These are phyloP conservation scores for Anadara kagoshimensis DNA, from an alignment of 1,140 invertebrate genomes.

Conservation along the genomic window DNA sequence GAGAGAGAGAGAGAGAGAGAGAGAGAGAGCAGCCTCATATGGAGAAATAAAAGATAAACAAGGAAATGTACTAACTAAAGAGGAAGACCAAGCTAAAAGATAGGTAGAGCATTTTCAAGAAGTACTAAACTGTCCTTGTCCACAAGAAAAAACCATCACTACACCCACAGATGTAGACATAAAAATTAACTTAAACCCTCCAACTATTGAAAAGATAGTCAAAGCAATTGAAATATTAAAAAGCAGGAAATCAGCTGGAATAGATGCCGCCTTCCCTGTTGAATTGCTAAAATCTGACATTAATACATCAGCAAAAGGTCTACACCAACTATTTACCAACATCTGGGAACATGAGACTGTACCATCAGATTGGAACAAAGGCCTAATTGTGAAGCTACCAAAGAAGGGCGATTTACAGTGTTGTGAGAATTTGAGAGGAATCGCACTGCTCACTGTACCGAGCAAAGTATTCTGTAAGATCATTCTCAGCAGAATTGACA, in stretches of 20 bases:
- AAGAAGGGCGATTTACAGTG: too few species aligned
- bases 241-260: constrained; percentile 18
- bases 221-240: constrained; percentile 10
- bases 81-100: constrained; percentile 10
- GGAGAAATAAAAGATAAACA: constrained; percentile 15
- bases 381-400: too few species aligned
- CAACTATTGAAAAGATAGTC: constrained; percentile 2
- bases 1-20: neutral
- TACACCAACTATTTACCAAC: too few species aligned
- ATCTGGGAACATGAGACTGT: too few species aligned
- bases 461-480: too few species aligned
- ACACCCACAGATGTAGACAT: neutral
- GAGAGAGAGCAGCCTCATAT: too few species aligned
- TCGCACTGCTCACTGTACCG: too few species aligned
- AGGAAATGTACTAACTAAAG: constrained; percentile 9
- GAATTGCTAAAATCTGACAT: constrained; percentile 15
- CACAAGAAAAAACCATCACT: neutral
- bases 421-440: too few species aligned
- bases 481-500: neutral
- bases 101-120: constrained; percentile 20
- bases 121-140: constrained; percentile 12
- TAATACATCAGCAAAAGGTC: too few species aligned
- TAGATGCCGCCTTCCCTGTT: constrained; percentile 20
- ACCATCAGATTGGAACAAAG: too few species aligned
- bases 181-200: constrained; percentile 1